phyloP scores from a whole-genome alignment of 2,888 invertebrate species.

The Apotomis turbidana region DNA sequence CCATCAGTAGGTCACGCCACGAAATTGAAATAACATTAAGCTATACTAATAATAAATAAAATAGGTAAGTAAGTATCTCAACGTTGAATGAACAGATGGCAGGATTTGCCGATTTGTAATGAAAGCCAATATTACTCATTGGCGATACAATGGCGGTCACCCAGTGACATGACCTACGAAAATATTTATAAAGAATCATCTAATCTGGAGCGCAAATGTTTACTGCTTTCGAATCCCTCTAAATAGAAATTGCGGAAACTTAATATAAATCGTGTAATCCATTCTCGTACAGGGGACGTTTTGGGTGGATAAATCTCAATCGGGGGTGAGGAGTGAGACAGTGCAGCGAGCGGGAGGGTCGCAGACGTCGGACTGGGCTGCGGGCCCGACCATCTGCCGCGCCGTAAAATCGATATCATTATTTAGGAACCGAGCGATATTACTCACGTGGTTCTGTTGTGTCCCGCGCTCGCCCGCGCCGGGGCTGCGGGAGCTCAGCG shows the following conservation, averaged over 20 bases:
- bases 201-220: slow-evolving; percentile 68
- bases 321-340: slow-evolving; percentile 71
- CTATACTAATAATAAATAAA: not conserved
- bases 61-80: slow-evolving; percentile 7
- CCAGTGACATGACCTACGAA: slow-evolving; percentile 68
- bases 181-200: slow-evolving; percentile 71
- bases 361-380: slow-evolving; percentile 65
- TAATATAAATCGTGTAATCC: slow-evolving; percentile 83
- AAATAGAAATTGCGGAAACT: slow-evolving; percentile 81
- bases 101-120: slow-evolving; percentile 59
- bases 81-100: slow-evolving; percentile 68
- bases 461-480: slow-evolving; percentile 28
- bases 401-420: slow-evolving; percentile 77
- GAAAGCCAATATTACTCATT: slow-evolving; percentile 69
- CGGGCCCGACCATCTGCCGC: slow-evolving; percentile 78
- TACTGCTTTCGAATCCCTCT: slow-evolving; percentile 70
- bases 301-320: slow-evolving; percentile 80
- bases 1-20: not conserved
- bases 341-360: slow-evolving; percentile 65
- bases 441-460: slow-evolving; percentile 52
- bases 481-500: slow-evolving; percentile 40
- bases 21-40: not conserved
- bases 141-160: slow-evolving; percentile 73
- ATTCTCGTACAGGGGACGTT: slow-evolving; percentile 76
- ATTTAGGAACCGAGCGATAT: slow-evolving; percentile 72